Percentiles rank a stretch among this genome's conserved stretches.
phyloP scores from a whole-genome alignment of 2,888 invertebrate species.

The Amorpha juglandis region DNA sequence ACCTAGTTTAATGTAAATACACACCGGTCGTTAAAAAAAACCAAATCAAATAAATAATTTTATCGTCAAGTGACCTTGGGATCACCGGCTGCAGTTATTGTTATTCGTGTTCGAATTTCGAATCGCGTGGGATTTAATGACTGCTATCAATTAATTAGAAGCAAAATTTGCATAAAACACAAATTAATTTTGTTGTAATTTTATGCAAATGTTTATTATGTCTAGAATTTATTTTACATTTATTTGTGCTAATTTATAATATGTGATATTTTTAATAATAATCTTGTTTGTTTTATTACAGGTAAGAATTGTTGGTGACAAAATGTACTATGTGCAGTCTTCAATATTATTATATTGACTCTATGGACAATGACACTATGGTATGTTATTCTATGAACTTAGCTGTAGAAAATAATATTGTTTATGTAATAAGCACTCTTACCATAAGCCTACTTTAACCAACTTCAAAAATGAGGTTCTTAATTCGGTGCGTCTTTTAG shows the following conservation, averaged over 20 bases:
- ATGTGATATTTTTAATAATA: neutral
- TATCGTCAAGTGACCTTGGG: constrained; percentile 10
- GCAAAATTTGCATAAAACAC: constrained; percentile 12
- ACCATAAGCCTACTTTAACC: too few relatives aligned
- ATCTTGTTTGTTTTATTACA: constrained; percentile 38
- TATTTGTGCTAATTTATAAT: neutral
- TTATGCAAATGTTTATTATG: neutral
- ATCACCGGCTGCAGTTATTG: neutral
- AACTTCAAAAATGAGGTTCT: too few relatives aligned
- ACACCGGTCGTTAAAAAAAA: constrained; percentile 14
- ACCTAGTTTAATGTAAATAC: constrained; percentile 10
- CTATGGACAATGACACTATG: neutral
- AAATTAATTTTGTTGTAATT: neutral
- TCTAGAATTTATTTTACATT: constrained; percentile 8
- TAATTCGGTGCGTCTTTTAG: too few relatives aligned
- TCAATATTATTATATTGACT: neutral
- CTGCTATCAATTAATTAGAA: neutral
- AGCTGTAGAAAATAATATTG: too few relatives aligned
- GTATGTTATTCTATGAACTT: too few relatives aligned
- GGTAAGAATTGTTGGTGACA: constrained; percentile 35
- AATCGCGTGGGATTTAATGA: constrained; percentile 16
- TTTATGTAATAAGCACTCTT: too few relatives aligned
- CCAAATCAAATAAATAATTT: neutral
- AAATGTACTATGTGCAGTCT: neutral
- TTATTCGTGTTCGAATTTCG: neutral